A percentile compares a stretch with the other conserved stretches of the same genome.
These are phyloP conservation scores for Nerophis ophidion DNA, from an alignment of 2,113 vertebrate species.

Conservation along the genomic window DNA sequence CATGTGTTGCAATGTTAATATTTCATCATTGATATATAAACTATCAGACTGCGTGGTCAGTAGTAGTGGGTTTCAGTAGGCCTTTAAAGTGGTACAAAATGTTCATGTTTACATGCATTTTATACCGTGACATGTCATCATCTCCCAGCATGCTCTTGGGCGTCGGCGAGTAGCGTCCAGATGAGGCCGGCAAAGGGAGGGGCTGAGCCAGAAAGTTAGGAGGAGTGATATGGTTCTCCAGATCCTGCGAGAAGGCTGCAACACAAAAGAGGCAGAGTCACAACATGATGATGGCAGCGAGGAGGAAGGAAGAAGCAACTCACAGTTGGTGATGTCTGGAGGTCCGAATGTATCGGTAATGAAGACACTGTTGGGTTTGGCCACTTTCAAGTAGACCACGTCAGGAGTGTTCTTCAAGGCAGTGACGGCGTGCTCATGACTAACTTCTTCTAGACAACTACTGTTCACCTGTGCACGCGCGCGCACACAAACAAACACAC, in stretches of 20 bases:
- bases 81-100: background rate
- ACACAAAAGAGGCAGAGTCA: background rate
- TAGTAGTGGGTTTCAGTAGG: no score
- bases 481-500: no score
- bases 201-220: conserved; percentile 80
- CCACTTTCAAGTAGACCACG: conserved; percentile 94
- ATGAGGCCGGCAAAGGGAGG: conserved; percentile 75
- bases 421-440: conserved; percentile 95
- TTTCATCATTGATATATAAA: no score
- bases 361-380: conserved; percentile 95
- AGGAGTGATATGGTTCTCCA: conserved; percentile 89
- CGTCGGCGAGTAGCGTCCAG: conserved; percentile 82
- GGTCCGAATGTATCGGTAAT: conserved; percentile 88
- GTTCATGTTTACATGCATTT: background rate
- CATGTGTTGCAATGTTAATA: no score
- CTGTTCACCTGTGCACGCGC: conserved; percentile 82
- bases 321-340: conserved; percentile 92
- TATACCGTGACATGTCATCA: conserved; percentile 87
- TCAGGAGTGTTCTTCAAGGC: conserved; percentile 98
- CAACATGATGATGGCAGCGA: background rate
- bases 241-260: conserved; percentile 83
- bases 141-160: conserved; percentile 85
- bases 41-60: no score
- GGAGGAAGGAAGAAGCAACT: conserved; percentile 30
- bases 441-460: conserved; percentile 93